Base-by-base conservation (phyloP, 2,888 invertebrate species). In the Chrysodeixis includens region DNA sequence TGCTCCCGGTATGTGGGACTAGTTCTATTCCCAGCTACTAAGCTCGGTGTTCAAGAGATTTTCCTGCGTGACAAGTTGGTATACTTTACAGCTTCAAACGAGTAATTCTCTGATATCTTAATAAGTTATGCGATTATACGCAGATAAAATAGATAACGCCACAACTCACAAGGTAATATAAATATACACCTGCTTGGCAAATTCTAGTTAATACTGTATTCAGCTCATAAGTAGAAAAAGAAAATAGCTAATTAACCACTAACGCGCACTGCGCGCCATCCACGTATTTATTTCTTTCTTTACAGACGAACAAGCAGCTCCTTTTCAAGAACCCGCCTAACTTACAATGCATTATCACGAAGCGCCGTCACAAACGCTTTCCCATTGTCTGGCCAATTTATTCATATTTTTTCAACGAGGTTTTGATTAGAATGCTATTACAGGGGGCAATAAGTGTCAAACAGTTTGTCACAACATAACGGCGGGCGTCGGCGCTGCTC, bases 401-500 rank as follows among this genome's bases (percentile, higher is more conserved):
- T 56, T 35, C 3, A 22, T 35, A 14, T 18, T 22, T 26, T 40
- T 22, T 20, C 35, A 26, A 10, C n/a, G 4, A 44, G 26, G 26
- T 61, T 55, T 35, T 56, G 9, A 35, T 65, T 40, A 58, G 14
- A 46, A 30, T 10, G 4, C 12, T n/a, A 32, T 35, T 44, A 8
- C 18, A 30, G 16, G 46, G 40, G 53, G 18, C 30, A 51, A 49
- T 32, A 9, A 30, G 26, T 61, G 57, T 56, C 62, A 49, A 63
- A 30, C 32, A 60, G 70, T 66, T 73, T 76, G 62, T 69, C 69
- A 64, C 14, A 66, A 64, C 66, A 63, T 62, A 62, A 52, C 56
- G 56, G 16, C 9, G 30, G 18, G 49, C n/a, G 61, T 12, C 49
- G 40, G 51, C 78, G 78, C 80, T 82, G 79, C 88, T 87, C 92